These are phyloP conservation scores for Streblospio benedicti DNA, from an alignment of 1,140 invertebrate species.

Conservation along the genomic window DNA sequence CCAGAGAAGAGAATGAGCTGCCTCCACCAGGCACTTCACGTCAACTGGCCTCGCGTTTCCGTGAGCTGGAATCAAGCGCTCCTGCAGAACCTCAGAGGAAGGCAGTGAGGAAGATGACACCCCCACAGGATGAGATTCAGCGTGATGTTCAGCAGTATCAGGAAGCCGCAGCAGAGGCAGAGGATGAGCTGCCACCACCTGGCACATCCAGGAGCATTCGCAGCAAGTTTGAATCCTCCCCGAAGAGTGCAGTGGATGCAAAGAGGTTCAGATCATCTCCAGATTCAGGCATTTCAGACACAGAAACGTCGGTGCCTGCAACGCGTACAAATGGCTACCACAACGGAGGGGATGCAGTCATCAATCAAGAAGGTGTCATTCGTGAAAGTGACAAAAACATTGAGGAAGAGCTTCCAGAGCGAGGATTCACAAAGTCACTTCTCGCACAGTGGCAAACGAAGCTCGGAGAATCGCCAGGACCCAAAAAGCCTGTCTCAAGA, in stretches of 20 bases:
- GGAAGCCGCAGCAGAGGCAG: not conserved
- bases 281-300: no score
- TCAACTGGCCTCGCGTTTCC: not conserved
- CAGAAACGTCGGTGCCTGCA: no score
- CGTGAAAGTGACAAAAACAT: not conserved
- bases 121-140: not conserved
- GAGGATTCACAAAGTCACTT: constrained; percentile 10
- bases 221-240: constrained; percentile 5
- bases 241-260: no score
- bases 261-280: no score
- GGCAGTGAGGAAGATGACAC: constrained; percentile 3
- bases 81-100: not conserved
- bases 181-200: constrained; percentile 6
- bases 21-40: not conserved
- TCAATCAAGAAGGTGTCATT: no score
- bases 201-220: constrained; percentile 1
- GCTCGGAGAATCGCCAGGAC: not conserved
- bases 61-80: not conserved
- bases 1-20: not conserved
- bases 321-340: no score
- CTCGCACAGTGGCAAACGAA: constrained; percentile 12
- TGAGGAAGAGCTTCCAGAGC: constrained; percentile 11
- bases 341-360: no score
- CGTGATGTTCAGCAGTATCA: not conserved
- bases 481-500: no score